Evolutionary conservation across 2,797 vertebrate species (phyloP).

Genomic region (Novumbra hubbsi): DNA sequence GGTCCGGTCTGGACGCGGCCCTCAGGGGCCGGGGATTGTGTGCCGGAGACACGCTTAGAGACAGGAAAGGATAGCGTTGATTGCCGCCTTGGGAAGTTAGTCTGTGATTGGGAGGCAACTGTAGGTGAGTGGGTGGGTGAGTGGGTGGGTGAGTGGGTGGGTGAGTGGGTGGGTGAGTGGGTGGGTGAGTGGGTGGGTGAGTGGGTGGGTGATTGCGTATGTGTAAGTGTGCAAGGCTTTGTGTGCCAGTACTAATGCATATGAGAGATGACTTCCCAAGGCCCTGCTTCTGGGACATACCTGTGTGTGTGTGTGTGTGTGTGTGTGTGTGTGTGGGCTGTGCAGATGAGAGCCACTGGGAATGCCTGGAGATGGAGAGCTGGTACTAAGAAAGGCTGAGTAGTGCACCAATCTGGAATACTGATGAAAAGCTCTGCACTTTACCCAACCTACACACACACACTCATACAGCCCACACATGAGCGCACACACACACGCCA

Average conservation of each 20-base stretch:
- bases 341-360: constrained; percentile 8
- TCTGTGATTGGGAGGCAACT: neutral
- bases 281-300: neutral
- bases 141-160: neutral
- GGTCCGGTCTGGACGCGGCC: neutral
- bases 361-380: neutral
- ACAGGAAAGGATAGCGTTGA: neutral
- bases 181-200: constrained; percentile 31
- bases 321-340: constrained; percentile 8
- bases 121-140: neutral
- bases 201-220: neutral
- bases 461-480: neutral
- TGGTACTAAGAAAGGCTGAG: neutral
- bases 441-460: constrained; percentile 11
- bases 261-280: no score
- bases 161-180: constrained; percentile 17
- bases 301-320: neutral
- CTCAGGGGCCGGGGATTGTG: neutral
- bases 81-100: neutral
- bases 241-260: neutral
- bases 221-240: neutral
- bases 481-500: neutral
- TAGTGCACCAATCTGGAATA: neutral
- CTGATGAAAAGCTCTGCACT: neutral
- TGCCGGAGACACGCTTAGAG: no score